Base-by-base conservation (phyloP, 2,888 invertebrate species). In the Aleiodes alternator region DNA sequence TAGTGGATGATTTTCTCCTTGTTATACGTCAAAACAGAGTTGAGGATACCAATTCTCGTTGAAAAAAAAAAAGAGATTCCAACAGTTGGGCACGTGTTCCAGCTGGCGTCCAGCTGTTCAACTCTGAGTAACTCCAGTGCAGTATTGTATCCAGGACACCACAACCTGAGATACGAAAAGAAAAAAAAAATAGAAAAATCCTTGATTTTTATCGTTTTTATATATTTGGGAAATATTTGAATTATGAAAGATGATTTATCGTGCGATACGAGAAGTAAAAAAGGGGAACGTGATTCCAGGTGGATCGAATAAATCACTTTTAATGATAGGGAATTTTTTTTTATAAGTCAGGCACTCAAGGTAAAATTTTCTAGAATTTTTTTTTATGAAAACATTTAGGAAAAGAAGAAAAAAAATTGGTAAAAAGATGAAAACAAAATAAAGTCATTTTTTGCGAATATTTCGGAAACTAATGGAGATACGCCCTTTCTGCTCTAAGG, bases 71-170 rank as follows among this genome's bases (percentile, higher is more conserved):
- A 69, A 56, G 66, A 76, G 72, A 66, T 69, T 68, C 72, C 11
- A 43, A 43, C 43, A 43, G 43, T 9, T 11, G 43, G 50, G 73
- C 34, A 29, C 75, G 72, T 70, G 78, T 81, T 79, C 83, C 84
- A 84, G 83, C 83, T 84, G 84, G 80, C 80, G 82, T 57, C 83
- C 83, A 84, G 82, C 84, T 83, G 84, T 82, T 81, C 79, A 23
- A 74, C 72, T 73, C 73, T 61, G n/a, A 57, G 51, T 68, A 48
- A 50, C 50, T 56, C 72, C 55, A 48, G 51, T 53, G 72, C 56
- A 66, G 1, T 51, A 14, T 51, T 38, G 34, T 31, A 11, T 57
- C 34, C 57, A 31, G 31, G 57, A 23, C 23, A 23, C 23, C 23
- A 57, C 57, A 57, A 57, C 6, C 57, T 23, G 57, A 29, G 57